These are phyloP conservation scores for Piscicola geometra DNA, from an alignment of 2,888 invertebrate species.

Conservation along the genomic window DNA sequence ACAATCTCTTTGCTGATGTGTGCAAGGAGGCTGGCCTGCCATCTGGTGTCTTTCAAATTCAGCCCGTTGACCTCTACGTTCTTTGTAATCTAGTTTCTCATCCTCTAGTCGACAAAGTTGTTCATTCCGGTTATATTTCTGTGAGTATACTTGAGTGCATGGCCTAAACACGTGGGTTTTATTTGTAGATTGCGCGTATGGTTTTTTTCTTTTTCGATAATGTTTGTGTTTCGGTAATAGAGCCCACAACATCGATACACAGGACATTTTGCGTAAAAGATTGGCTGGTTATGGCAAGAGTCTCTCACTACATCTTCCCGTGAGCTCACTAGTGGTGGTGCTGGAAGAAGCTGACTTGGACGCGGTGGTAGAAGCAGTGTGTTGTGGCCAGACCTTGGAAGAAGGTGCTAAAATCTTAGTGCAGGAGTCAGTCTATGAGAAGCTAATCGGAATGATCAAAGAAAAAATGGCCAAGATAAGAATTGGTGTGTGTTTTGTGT, in stretches of 20 bases:
- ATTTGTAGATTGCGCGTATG: too few species aligned
- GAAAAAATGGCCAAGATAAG: slow-evolving; percentile 54
- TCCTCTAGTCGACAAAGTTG: slow-evolving; percentile 54
- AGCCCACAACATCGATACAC: too few species aligned
- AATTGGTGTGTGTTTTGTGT: too few species aligned
- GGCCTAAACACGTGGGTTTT: too few species aligned
- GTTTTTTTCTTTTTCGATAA: too few species aligned
- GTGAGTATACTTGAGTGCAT: too few species aligned
- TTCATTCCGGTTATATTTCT: slow-evolving; percentile 56
- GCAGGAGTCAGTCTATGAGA: slow-evolving; percentile 60
- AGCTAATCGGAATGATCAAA: slow-evolving; percentile 58
- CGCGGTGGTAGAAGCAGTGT: slow-evolving; percentile 59
- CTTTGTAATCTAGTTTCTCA: slow-evolving; percentile 53
- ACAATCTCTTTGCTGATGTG: slow-evolving; percentile 58
- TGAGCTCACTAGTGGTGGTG: slow-evolving; percentile 59
- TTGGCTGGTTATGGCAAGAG: slow-evolving; percentile 56
- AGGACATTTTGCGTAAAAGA: slow-evolving; percentile 50
- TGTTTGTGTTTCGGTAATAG: too few species aligned
- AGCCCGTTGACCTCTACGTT: too few species aligned
- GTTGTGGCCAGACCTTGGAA: slow-evolving; percentile 77
- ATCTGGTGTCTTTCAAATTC: slow-evolving; percentile 57
- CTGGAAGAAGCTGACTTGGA: slow-evolving; percentile 62
- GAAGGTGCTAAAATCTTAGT: slow-evolving; percentile 78
- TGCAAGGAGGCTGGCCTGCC: slow-evolving; percentile 59
- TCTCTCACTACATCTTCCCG: slow-evolving; percentile 56